Evolutionary conservation across 1,140 invertebrate genomes (phyloP).

Genomic region (Hetaerina americana): DNA sequence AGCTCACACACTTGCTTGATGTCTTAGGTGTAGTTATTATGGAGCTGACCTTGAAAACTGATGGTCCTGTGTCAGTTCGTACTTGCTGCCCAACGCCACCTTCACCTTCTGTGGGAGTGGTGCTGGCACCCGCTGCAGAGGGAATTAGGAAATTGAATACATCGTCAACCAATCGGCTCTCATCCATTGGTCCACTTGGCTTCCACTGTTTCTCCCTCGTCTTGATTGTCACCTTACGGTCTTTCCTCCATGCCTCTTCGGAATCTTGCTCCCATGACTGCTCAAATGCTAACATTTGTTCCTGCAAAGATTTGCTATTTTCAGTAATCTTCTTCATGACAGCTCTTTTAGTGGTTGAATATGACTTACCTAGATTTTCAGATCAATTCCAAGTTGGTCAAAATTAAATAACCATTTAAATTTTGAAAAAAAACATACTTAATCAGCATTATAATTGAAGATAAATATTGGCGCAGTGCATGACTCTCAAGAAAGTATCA

Average conservation of each 20-base stretch:
- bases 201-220: conserved; percentile 35
- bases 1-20: too few relatives aligned
- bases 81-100: conserved; percentile 19
- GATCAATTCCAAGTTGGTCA: too few relatives aligned
- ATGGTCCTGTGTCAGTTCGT: neutral
- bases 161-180: conserved; percentile 39
- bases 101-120: conserved; percentile 29
- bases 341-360: neutral
- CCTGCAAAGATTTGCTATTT: neutral
- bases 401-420: too few relatives aligned
- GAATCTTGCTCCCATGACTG: conserved; percentile 21
- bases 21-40: too few relatives aligned
- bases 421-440: too few relatives aligned
- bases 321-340: neutral
- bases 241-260: conserved; percentile 34
- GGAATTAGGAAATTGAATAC: conserved; percentile 43
- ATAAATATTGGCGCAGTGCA: too few relatives aligned
- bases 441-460: too few relatives aligned
- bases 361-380: too few relatives aligned
- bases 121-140: conserved; percentile 27
- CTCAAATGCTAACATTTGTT: neutral
- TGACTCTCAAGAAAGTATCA: too few relatives aligned
- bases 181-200: conserved; percentile 38
- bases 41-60: neutral
- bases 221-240: conserved; percentile 32